Base-by-base conservation (phyloP, 30 jellyfish, hydroid and myxozoan species). In the Phacellophora camtschatica region DNA sequence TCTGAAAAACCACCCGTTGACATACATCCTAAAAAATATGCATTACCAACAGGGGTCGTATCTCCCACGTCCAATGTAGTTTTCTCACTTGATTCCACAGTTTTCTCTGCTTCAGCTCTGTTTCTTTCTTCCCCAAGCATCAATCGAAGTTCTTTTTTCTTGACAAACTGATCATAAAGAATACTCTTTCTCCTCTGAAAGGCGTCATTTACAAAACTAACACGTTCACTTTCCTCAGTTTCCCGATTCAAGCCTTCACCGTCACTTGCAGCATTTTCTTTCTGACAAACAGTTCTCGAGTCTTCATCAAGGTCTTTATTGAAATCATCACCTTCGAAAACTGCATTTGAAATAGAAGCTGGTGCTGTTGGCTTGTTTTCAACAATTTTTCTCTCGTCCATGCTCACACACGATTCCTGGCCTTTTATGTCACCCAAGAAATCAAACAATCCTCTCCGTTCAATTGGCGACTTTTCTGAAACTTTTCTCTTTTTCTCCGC, bases 151-250 rank as follows among this genome's bases (percentile, higher is more conserved):
- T 42, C 64, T 25, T 35, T 61, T 28, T 77, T 62, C 69, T 77
- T 77, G n/a, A 77, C 89, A 45, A 35, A 77, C 33, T 62, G 73
- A 29, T 77, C 74, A 23, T 61, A 77, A 33, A 61, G 33, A 7
- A 32, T 34, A 28, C 27, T 32, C 57, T 59, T 77, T 22, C 66
- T 22, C 32, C 28, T 32, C 48, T 77, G 89, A 45, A 77, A 77
- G 9, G 43, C 59, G 13, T 67, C 66, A 2, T 23, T 46, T 3
- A 28, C 2, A 23, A 20, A 27, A 4, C 0, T 43, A 46, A 24
- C 84, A 20, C 20, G 16, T 23, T 5, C 39, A 34, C 13, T 35
- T 39, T 16, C 37, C 19, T 9, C 56, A 12, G 71, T 6, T 33
- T 18, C 27, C 19, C 15, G 15, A 16, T 56, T 37, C 28, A 25